Conservation (phyloP, 2,888 invertebrate genomes). For the Dynastes hyllus region DNA sequence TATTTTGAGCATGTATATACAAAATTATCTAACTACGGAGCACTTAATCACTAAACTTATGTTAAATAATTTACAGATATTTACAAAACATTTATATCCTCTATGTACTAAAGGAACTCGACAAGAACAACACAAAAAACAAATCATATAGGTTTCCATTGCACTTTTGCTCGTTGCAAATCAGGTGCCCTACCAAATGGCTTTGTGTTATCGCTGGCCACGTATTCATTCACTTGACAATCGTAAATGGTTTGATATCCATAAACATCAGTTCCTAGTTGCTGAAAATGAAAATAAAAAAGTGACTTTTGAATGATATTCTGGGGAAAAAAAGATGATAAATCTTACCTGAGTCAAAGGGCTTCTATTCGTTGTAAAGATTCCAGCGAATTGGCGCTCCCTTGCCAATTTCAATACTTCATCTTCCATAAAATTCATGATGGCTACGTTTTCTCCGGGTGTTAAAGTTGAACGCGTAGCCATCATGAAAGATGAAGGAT, state of each 20-base stretch:
- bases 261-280: constrained; percentile 86
- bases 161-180: constrained; percentile 83
- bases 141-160: constrained; percentile 79
- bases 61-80: constrained; percentile 23
- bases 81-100: background rate
- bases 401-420: constrained; percentile 81
- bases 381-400: constrained; percentile 79
- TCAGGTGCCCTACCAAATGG: constrained; percentile 86
- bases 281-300: constrained; percentile 72
- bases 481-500: constrained; percentile 93
- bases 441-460: constrained; percentile 84
- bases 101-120: constrained; percentile 10
- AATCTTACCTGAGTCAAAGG: constrained; percentile 86
- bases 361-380: constrained; percentile 91
- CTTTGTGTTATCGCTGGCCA: constrained; percentile 80
- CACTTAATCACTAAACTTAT: background rate
- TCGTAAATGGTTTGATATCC: constrained; percentile 85
- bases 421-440: constrained; percentile 86
- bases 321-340: background rate
- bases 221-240: constrained; percentile 87
- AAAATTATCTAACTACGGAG: background rate
- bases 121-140: constrained; percentile 13
- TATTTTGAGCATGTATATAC: background rate
- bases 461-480: constrained; percentile 80
- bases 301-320: background rate